A percentile compares a stretch with the other conserved stretches of the same genome.
phyloP scores from a whole-genome alignment of 2,888 invertebrate genomes.

The Ptycholaimellus sp. region DNA sequence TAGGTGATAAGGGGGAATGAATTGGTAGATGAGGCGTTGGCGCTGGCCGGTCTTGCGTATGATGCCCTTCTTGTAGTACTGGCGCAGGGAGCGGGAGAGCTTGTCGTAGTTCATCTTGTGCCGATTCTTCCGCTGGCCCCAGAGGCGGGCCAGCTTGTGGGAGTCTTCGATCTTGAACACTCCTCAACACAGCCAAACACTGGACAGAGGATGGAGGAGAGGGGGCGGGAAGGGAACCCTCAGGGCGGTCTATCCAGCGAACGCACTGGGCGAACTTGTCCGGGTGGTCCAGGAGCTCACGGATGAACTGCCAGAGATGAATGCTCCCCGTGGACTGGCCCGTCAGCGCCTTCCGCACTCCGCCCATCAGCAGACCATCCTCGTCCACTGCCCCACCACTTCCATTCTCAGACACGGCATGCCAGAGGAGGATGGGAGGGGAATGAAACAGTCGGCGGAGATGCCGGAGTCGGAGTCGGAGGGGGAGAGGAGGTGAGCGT shows the following conservation, averaged over 20 bases:
- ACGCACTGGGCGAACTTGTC: conserved; percentile 75
- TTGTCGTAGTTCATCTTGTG: conserved; percentile 99
- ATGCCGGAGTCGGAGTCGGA: conserved; percentile 6
- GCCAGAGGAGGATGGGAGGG: neutral
- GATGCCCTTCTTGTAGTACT: conserved; percentile 97
- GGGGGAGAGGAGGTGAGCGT: conserved; percentile 2
- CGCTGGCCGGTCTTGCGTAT: conserved; percentile 97
- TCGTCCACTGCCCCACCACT: neutral
- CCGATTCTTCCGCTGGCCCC: conserved; percentile 91
- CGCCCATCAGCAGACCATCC: neutral
- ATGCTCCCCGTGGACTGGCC: conserved; percentile 34
- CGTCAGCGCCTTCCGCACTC: neutral
- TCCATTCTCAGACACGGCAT: no score
- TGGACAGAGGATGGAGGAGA: no score
- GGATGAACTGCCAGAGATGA: conserved; percentile 94
- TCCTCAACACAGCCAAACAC: conserved; percentile 19
- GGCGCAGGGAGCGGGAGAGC: conserved; percentile 77
- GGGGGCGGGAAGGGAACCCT: conserved; percentile 35
- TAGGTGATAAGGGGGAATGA: conserved; percentile 32
- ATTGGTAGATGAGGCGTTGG: conserved; percentile 92
- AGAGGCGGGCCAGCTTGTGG: conserved; percentile 76
- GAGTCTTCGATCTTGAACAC: conserved; percentile 97
- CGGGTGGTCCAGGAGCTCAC: conserved; percentile 68
- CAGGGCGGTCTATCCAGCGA: conserved; percentile 76
- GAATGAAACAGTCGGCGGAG: conserved; percentile 5